These are phyloP conservation scores for Epinephelus fuscoguttatus DNA, from an alignment of 2,113 vertebrate genomes.

Conservation along the genomic window DNA sequence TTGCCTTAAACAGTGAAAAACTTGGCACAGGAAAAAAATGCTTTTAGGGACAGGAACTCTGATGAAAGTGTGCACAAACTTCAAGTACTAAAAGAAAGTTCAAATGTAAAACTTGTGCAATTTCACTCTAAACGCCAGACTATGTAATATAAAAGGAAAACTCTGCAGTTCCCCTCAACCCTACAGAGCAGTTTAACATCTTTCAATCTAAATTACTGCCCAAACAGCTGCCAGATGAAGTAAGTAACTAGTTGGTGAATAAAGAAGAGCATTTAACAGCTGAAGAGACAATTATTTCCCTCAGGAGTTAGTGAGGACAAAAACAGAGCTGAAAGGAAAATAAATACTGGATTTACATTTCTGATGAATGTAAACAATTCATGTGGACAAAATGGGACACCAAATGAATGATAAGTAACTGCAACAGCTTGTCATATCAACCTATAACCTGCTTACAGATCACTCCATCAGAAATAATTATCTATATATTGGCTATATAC, in stretches of 20 bases:
- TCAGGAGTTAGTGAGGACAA: background rate
- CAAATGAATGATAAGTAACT: background rate
- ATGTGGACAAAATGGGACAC: background rate
- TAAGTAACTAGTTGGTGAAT: background rate
- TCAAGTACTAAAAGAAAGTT: constrained; percentile 1
- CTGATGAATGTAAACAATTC: too few relatives aligned
- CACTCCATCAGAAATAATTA: background rate
- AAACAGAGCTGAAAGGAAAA: too few relatives aligned
- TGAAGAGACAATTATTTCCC: background rate
- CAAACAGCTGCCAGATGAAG: background rate
- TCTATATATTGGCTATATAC: background rate
- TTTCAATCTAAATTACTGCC: background rate
- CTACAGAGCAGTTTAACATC: background rate
- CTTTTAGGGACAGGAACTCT: constrained; percentile 27
- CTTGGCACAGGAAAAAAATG: constrained; percentile 23
- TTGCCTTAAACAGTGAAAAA: constrained; percentile 36
- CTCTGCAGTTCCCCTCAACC: background rate
- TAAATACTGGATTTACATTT: too few relatives aligned
- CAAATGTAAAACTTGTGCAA: background rate
- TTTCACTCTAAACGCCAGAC: background rate
- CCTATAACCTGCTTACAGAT: too few relatives aligned
- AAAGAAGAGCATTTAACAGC: background rate
- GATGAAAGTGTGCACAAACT: constrained; percentile 28
- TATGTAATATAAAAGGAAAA: background rate
- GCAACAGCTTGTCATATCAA: too few relatives aligned